Base-by-base conservation (phyloP, 2,888 invertebrate genomes). In the Nezara viridula region DNA sequence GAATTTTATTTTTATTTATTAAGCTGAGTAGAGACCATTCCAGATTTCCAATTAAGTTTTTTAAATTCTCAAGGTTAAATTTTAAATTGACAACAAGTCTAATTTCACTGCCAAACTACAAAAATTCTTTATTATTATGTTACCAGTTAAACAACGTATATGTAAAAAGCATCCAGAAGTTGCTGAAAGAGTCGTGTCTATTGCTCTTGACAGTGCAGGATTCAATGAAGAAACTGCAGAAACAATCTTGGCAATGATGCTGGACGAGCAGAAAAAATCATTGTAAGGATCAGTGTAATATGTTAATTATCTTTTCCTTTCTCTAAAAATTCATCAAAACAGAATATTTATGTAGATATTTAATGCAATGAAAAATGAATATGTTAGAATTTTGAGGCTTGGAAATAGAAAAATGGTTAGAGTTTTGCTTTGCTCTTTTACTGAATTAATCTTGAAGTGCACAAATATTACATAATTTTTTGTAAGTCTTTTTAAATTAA, bases 141-240 rank as follows among this genome's bases (percentile, higher is more conserved):
- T 93, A 93, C 87, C 92, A 97, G 97, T 97, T 92, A 96, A 95
- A 93, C 92, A 92, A 55, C 94, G 95, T 91, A 94, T 98, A 37
- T 95, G 96, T 92, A 94, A 94, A 90, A 95, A 96, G 92, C 97
- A 96, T 92, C 95, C 95, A 88, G 94, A 95, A 86, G 95, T 97
- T 50, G 96, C 97, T 0, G 97, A 97, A 91, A 95, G 96, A 90
- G 96, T 98, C 21, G 95, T 98, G 88, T 93, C 95, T 2, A 96
- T 98, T 92, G 98, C 98, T 0, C 93, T 98, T 90, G 98, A 98
- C 92, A 97, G 97, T 92, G 97, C 97, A 0, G 96, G 96, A 92
- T 98, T 96, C 93, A 96, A 97, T 91, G 97, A 97, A 92, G 95
- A 96, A 89, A 94, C 96, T 89, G 97, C 98, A 0, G 95, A 95